A percentile compares a stretch with the other conserved stretches of the same genome.
phyloP scores from a whole-genome alignment of 2,888 invertebrate species.

The Ennomos fuscantarius region DNA sequence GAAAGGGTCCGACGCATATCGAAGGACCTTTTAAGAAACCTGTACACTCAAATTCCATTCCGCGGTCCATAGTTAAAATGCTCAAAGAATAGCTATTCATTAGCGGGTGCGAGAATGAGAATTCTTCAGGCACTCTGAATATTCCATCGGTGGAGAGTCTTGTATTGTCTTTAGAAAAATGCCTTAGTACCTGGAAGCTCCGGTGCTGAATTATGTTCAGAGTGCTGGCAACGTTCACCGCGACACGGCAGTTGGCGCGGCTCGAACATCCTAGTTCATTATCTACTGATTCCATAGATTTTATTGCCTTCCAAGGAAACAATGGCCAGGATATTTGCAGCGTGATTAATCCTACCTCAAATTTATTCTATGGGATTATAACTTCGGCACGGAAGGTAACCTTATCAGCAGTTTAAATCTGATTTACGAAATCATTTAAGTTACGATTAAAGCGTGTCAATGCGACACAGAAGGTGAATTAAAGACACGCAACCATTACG shows the following conservation, averaged over 20 bases:
- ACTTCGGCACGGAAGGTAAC: slow-evolving; percentile 28
- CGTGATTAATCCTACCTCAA: slow-evolving; percentile 49
- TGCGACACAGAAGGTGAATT: slow-evolving; percentile 65
- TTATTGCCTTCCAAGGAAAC: slow-evolving; percentile 56
- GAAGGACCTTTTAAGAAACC: slow-evolving; percentile 82
- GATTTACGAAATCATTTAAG: slow-evolving; percentile 49
- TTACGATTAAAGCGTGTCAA: slow-evolving; percentile 62
- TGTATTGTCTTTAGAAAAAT: slow-evolving; percentile 84
- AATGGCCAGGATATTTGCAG: slow-evolving; percentile 52
- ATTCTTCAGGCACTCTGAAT: slow-evolving; percentile 82
- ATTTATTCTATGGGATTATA: slow-evolving; percentile 39
- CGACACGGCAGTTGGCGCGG: slow-evolving; percentile 49
- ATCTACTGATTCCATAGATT: slow-evolving; percentile 60
- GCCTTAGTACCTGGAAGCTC: slow-evolving; percentile 58
- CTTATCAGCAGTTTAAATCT: slow-evolving; percentile 36
- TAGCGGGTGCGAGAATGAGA: slow-evolving; percentile 84
- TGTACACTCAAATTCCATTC: slow-evolving; percentile 83
- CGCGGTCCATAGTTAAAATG: slow-evolving; percentile 83
- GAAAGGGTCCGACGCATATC: slow-evolving; percentile 81
- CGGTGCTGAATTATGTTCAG: slow-evolving; percentile 77
- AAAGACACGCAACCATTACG: slow-evolving; percentile 79
- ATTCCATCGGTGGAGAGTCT: slow-evolving; percentile 73
- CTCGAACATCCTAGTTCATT: slow-evolving; percentile 70
- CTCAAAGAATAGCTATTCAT: slow-evolving; percentile 85
- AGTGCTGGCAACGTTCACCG: slow-evolving; percentile 62